phyloP scores from a whole-genome alignment of 2,888 invertebrate species.

The Cephus nigrinus region DNA sequence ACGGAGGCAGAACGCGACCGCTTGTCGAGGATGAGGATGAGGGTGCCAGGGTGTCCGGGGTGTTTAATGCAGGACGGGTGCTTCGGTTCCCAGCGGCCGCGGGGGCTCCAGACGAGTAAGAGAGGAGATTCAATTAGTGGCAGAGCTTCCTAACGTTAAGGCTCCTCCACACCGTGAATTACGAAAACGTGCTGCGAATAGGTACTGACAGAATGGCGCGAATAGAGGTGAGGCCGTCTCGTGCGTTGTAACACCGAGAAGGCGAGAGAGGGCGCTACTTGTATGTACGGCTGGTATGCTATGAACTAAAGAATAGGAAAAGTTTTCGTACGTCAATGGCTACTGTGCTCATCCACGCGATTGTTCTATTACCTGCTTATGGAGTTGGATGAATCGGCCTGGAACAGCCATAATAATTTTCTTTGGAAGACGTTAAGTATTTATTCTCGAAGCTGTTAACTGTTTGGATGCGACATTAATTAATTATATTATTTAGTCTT shows the following conservation, averaged over 20 bases:
- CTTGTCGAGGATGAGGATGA: constrained; percentile 56
- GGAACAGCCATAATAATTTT: neutral
- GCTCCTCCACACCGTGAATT: constrained; percentile 53
- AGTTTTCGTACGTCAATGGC: neutral
- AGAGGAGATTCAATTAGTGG: constrained; percentile 66
- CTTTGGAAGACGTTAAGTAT: neutral
- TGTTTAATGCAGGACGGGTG: constrained; percentile 66
- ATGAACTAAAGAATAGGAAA: neutral
- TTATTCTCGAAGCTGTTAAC: neutral
- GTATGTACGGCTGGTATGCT: neutral
- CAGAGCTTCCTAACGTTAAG: constrained; percentile 65
- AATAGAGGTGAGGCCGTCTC: neutral
- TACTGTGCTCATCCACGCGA: neutral
- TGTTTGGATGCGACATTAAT: neutral
- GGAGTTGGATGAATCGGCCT: neutral
- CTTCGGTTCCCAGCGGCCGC: constrained; percentile 64
- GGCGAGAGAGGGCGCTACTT: neutral
- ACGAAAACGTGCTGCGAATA: neutral
- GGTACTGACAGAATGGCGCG: neutral
- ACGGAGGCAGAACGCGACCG: constrained; percentile 45
- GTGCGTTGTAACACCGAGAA: neutral
- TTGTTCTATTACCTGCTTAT: neutral
- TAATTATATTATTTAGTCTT: neutral
- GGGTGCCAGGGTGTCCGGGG: constrained; percentile 62
- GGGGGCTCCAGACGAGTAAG: constrained; percentile 62